A percentile compares a stretch with the other conserved stretches of the same genome.
These are phyloP conservation scores for Scelioninae gen. 2 DNA, from an alignment of 2,888 invertebrate genomes.

Conservation along the genomic window DNA sequence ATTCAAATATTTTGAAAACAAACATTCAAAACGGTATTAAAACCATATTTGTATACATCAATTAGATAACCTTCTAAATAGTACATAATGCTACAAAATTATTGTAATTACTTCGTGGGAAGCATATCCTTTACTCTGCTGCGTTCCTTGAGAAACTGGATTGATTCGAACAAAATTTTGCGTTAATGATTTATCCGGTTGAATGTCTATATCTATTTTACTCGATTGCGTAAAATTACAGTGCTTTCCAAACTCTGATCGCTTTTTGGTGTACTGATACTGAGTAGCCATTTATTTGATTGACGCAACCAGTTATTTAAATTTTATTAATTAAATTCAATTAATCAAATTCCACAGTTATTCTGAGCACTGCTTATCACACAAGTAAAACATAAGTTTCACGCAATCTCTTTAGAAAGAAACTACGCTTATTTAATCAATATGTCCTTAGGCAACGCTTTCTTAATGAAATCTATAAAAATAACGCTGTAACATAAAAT, in stretches of 20 bases:
- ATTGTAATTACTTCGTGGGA: constrained; percentile 74
- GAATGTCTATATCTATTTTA: constrained; percentile 71
- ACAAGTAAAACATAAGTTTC: neutral
- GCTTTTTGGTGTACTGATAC: constrained; percentile 76
- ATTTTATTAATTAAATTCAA: too few relatives aligned
- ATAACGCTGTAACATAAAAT: too few relatives aligned
- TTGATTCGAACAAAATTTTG: constrained; percentile 76
- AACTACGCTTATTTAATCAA: constrained; percentile 34
- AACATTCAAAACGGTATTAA: too few relatives aligned
- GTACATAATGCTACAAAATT: too few relatives aligned
- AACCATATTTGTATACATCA: too few relatives aligned
- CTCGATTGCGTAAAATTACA: constrained; percentile 76
- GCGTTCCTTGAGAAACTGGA: constrained; percentile 77
- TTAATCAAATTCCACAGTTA: too few relatives aligned
- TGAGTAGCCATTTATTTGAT: constrained; percentile 66
- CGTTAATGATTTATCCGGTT: constrained; percentile 74
- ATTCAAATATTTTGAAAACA: too few relatives aligned
- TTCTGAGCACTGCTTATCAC: too few relatives aligned
- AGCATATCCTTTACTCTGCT: constrained; percentile 76
- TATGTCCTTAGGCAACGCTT: constrained; percentile 26
- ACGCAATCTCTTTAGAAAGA: neutral
- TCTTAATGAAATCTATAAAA: neutral
- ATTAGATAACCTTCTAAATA: too few relatives aligned
- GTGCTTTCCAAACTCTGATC: constrained; percentile 77
- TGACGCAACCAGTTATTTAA: neutral